phyloP scores from a whole-genome alignment of 2,113 vertebrate species.

The Lonchura striata region DNA sequence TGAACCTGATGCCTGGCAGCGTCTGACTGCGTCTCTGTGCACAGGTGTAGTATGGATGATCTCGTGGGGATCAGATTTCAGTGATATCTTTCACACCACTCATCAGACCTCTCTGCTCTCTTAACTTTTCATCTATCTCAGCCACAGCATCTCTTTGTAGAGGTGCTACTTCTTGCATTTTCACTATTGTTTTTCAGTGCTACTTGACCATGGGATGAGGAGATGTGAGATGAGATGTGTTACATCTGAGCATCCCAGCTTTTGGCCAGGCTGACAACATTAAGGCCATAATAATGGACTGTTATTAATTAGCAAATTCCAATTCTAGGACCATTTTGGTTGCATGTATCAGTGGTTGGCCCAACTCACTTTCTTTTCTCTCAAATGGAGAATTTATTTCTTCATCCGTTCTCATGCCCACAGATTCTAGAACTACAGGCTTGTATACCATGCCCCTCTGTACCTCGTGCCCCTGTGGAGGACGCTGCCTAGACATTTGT shows the following conservation, averaged over 20 bases:
- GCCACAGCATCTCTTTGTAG: background rate
- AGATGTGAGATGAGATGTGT: too few relatives aligned
- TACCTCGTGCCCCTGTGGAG: rapidly evolving
- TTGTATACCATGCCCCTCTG: background rate
- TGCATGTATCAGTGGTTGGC: background rate
- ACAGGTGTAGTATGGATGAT: background rate
- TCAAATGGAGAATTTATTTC: background rate
- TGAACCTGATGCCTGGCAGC: rapidly evolving
- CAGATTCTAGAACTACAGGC: background rate
- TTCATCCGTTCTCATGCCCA: background rate
- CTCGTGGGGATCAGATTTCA: background rate
- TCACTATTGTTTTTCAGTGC: background rate
- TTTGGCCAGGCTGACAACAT: background rate
- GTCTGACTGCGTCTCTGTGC: background rate
- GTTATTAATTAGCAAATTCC: background rate
- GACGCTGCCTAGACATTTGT: background rate
- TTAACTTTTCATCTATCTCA: background rate
- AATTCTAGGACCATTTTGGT: background rate
- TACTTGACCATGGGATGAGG: background rate
- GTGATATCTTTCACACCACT: background rate
- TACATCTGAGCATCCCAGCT: background rate
- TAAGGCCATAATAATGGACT: background rate
- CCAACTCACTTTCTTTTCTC: background rate
- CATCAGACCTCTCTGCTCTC: background rate
- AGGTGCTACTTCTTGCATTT: background rate